Conservation (phyloP, 1,140 invertebrate species). For the Trichomalopsis sarcophagae region DNA sequence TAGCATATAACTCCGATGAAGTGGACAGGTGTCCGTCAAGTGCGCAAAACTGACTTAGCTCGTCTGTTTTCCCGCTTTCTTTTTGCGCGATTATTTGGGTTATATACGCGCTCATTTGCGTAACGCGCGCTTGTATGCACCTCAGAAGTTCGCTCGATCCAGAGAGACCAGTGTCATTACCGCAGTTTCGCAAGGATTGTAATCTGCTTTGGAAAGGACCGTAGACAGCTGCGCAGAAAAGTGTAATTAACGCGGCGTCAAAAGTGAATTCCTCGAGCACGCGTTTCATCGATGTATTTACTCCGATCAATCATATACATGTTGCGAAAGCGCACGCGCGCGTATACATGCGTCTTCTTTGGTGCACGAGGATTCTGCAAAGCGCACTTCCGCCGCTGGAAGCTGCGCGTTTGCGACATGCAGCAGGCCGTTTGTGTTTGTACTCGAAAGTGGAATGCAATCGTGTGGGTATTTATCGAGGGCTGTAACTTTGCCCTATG, state of each 20-base stretch:
- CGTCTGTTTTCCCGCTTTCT: not conserved
- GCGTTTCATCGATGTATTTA: not conserved
- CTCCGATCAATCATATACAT: not conserved
- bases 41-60: not conserved
- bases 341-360: not conserved
- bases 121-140: not conserved
- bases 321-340: not conserved
- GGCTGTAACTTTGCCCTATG: too few species aligned
- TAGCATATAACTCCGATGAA: too few species aligned
- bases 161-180: slow-evolving; percentile 4
- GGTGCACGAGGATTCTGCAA: not conserved
- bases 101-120: not conserved
- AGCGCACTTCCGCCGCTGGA: not conserved
- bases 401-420: too few species aligned
- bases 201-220: not conserved
- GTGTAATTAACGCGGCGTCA: not conserved
- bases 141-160: not conserved
- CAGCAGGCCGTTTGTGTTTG: too few species aligned
- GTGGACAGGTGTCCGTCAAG: too few species aligned
- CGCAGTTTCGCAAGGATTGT: slow-evolving; percentile 18
- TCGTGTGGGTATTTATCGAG: too few species aligned
- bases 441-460: too few species aligned
- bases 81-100: not conserved
- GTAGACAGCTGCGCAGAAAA: not conserved
- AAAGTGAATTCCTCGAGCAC: not conserved